A percentile compares a stretch with the other conserved stretches of the same genome.
Conservation (phyloP, 2,888 invertebrate species). For the Aromia moschata region DNA sequence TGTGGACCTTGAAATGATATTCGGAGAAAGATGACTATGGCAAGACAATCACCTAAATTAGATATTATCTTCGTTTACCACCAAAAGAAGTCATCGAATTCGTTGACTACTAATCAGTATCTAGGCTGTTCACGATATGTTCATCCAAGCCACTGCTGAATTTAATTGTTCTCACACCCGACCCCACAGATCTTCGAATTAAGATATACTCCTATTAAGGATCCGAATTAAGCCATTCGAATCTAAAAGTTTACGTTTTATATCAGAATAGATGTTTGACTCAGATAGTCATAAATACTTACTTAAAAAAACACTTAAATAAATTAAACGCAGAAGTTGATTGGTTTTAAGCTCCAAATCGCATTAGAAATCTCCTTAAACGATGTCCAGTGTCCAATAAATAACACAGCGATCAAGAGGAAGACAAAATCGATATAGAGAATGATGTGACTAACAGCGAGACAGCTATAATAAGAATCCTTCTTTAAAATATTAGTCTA, state of each 20-base stretch:
- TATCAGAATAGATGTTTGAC: slow-evolving; percentile 8
- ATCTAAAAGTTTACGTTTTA: slow-evolving; percentile 7
- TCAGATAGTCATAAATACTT: slow-evolving; percentile 10
- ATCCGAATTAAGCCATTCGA: slow-evolving; percentile 6
- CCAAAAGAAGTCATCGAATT: background rate
- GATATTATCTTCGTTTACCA: slow-evolving; percentile 1
- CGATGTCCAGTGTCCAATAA: background rate
- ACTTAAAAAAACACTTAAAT: slow-evolving; percentile 14
- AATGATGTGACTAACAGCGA: background rate
- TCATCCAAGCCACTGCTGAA: background rate
- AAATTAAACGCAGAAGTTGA: slow-evolving; percentile 8
- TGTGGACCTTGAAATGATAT: too few relatives aligned
- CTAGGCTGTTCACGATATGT: background rate
- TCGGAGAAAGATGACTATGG: too few relatives aligned
- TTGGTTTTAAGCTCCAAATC: background rate
- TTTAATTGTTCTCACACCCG: slow-evolving; percentile 11
- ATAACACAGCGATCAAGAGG: background rate
- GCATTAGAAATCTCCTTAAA: background rate
- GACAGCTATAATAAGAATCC: too few relatives aligned
- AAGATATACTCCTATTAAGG: slow-evolving; percentile 10
- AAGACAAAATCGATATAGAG: too few relatives aligned
- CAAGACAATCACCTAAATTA: too few relatives aligned
- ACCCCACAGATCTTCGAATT: background rate
- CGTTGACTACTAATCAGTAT: slow-evolving; percentile 6
- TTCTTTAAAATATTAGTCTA: too few relatives aligned